Evolutionary conservation across 2,888 invertebrate genomes (phyloP).

Genomic region (Drosophila neotestacea): DNA sequence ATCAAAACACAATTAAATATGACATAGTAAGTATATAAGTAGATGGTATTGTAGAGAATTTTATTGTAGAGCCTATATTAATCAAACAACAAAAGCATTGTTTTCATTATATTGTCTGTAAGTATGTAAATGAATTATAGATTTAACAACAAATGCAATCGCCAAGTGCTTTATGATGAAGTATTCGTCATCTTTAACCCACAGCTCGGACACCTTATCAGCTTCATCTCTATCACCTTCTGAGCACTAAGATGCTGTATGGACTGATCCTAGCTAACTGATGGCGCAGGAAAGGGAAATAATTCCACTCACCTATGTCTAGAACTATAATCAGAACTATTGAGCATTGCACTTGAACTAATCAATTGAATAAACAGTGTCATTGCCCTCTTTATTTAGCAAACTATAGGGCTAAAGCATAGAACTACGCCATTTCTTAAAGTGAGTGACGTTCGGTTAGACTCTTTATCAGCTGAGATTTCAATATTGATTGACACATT

Average conservation of each 20-base stretch:
- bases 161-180: slow-evolving; percentile 49
- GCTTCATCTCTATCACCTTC: slow-evolving; percentile 12
- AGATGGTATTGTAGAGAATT: slow-evolving; percentile 35
- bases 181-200: slow-evolving; percentile 52
- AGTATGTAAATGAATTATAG: slow-evolving; percentile 2
- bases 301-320: not conserved
- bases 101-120: slow-evolving; percentile 33
- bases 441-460: slow-evolving; percentile 8
- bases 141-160: slow-evolving; percentile 40
- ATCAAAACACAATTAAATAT: slow-evolving; percentile 55
- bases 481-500: slow-evolving; percentile 58
- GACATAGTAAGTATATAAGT: slow-evolving; percentile 4
- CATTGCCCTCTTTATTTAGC: slow-evolving; percentile 40
- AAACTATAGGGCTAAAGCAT: slow-evolving; percentile 16
- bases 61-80: slow-evolving; percentile 32
- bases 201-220: slow-evolving; percentile 41
- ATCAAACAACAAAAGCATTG: slow-evolving; percentile 73
- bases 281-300: slow-evolving; percentile 10
- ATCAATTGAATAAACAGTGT: slow-evolving; percentile 25
- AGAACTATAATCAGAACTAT: slow-evolving; percentile 3
- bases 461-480: slow-evolving; percentile 44
- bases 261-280: not conserved
- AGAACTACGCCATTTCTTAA: slow-evolving; percentile 45
- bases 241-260: slow-evolving; percentile 7
- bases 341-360: slow-evolving; percentile 46